Evolutionary conservation across 2,113 vertebrate genomes (phyloP).

Genomic region (Larimichthys polyactis): DNA sequence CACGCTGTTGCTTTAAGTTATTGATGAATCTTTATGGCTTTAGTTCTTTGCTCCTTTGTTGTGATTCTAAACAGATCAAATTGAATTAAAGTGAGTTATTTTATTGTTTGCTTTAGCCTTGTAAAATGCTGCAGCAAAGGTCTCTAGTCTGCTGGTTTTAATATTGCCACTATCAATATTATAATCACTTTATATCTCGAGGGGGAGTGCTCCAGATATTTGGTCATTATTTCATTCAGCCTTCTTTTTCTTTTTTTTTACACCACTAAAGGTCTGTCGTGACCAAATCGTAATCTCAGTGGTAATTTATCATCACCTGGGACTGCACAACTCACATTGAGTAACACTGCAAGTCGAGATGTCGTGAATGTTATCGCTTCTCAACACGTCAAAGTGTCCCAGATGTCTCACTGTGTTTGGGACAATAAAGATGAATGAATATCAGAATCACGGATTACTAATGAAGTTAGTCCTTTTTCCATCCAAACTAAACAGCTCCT

Average conservation of each 20-base stretch:
- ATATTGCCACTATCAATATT: not conserved
- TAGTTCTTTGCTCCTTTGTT: not conserved
- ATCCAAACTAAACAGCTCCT: not conserved
- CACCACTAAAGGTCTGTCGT: not conserved
- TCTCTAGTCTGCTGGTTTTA: not conserved
- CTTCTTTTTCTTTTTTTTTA: conserved; percentile 2
- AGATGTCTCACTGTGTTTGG: not conserved
- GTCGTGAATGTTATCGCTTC: conserved; percentile 4
- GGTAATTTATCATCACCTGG: not conserved
- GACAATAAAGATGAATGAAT: conserved; percentile 2
- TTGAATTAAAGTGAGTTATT: not conserved
- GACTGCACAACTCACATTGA: not conserved
- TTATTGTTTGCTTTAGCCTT: not conserved
- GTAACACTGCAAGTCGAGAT: not conserved
- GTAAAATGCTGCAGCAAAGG: not conserved
- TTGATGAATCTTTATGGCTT: not conserved
- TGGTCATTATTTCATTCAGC: conserved; percentile 7
- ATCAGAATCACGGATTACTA: not conserved
- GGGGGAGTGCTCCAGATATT: not conserved
- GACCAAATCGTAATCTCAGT: not conserved
- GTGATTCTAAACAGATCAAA: not conserved
- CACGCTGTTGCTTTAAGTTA: not conserved
- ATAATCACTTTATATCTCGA: not conserved
- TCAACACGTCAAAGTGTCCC: not conserved
- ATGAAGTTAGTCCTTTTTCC: not conserved